phyloP scores from a whole-genome alignment of 2,888 invertebrate genomes.

The Elmis aenea region DNA sequence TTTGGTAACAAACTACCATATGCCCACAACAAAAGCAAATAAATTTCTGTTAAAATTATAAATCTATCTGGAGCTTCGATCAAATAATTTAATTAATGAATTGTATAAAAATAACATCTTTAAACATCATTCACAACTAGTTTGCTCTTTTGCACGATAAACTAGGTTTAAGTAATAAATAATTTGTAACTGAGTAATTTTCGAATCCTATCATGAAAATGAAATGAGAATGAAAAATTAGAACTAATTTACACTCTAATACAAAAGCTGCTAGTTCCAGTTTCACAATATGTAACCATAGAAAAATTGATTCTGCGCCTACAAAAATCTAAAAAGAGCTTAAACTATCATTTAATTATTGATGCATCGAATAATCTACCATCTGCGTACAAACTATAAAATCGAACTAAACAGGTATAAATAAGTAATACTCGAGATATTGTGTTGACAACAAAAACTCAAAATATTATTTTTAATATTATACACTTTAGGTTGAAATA shows the following conservation, averaged over 20 bases:
- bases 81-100: constrained; percentile 19
- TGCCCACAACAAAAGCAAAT: too few species aligned
- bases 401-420: not conserved
- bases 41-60: too few species aligned
- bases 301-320: too few species aligned
- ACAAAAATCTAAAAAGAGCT: too few species aligned
- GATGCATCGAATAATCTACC: not conserved
- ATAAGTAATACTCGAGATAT: too few species aligned
- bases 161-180: constrained; percentile 25
- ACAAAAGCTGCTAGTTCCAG: constrained; percentile 38
- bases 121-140: constrained; percentile 18
- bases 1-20: too few species aligned
- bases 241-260: constrained; percentile 31
- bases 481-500: too few species aligned
- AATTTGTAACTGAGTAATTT: constrained; percentile 19
- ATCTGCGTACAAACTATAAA: not conserved
- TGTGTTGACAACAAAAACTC: too few species aligned
- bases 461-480: too few species aligned
- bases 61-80: too few species aligned
- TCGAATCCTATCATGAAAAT: constrained; percentile 29
- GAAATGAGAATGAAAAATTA: constrained; percentile 32
- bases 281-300: constrained; percentile 21
- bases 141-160: constrained; percentile 1
- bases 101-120: constrained; percentile 31
- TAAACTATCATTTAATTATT: not conserved